Evolutionary conservation across 2,113 vertebrate species (phyloP), one percentile per base, ranked within the genome.

Genomic region (Elephantulus edwardii): DNA sequence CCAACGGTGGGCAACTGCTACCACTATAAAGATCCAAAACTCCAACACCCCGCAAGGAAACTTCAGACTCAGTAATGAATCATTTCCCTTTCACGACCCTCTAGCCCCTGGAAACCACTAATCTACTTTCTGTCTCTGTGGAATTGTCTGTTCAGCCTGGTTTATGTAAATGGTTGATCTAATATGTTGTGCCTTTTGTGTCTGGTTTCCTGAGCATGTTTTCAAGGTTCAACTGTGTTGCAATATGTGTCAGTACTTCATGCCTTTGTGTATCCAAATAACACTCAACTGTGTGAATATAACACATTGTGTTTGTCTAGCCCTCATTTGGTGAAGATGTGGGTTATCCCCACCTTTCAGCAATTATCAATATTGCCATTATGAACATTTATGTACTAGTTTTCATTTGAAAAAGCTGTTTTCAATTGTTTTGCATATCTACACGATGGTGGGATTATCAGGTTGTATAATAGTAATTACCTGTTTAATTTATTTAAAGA

Each of bases 401-500:
- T 66, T 83, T 91, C 75, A 35, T 82, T 38, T 66, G n/a, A 64
- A 82, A n/a, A 4, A 44, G 40, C 5, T 24, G 7, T 48, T 66
- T 74, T 86, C 22, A 13, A 33, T 75, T 76, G 5, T 30, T 85
- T 78, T 78, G 10, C 6, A 62, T 46, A 8, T 33, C 19, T 40
- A 60, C 16, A 13, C 54, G 16, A 33, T 3, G 71, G 40, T 22
- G 19, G 60, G 64, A 62, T 20, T 24, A 22, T 56, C 20, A 20
- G 8, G 17, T 20, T 11, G 17, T 5, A 22, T 19, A 5, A 56
- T 20, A 46, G 5, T 44, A 20, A 78, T 38, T 85, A 20, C 14
- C 8, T 11, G 38, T 64, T 48, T 77, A 83, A 83, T 74, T 84
- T 48, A 76, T 48, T 42, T 42, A 71, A n/a, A 40, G 66, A 56